A percentile compares a stretch with the other conserved stretches of the same genome.
phyloP scores from a whole-genome alignment of 2,888 invertebrate genomes.

The Drosophila lutescens region DNA sequence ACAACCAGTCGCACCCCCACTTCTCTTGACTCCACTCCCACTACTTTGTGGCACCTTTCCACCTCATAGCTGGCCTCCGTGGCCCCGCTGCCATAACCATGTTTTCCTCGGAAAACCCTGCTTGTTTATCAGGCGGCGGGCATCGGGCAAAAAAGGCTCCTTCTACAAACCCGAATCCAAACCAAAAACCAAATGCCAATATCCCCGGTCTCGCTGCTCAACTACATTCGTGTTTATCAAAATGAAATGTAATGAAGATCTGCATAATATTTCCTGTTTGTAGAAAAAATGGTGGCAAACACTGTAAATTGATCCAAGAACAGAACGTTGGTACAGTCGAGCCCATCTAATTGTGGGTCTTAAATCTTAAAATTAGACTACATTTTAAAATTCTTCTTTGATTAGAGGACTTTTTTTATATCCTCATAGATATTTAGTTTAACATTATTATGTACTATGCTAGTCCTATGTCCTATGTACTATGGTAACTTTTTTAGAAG shows the following conservation, averaged over 20 bases:
- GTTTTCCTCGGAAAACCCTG: constrained; percentile 37
- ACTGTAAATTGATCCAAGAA: constrained; percentile 3
- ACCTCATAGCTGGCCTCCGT: constrained; percentile 36
- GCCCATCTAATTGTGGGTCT: neutral
- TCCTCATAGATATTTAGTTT: too few relatives aligned
- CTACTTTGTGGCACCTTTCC: constrained; percentile 44
- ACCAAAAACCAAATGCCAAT: constrained; percentile 24
- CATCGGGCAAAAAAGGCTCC: constrained; percentile 25
- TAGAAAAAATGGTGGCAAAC: constrained; percentile 34
- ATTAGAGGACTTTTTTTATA: too few relatives aligned
- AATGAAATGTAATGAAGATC: constrained; percentile 46
- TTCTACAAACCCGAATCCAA: constrained; percentile 2
- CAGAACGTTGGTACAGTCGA: constrained; percentile 16
- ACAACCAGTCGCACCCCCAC: constrained; percentile 21
- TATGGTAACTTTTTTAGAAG: too few relatives aligned
- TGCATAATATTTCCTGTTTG: constrained; percentile 54
- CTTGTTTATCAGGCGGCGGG: constrained; percentile 46
- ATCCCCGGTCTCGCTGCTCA: constrained; percentile 1
- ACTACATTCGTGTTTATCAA: constrained; percentile 49
- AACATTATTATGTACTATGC: too few relatives aligned
- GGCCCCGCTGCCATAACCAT: constrained; percentile 44
- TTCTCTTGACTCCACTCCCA: constrained; percentile 9
- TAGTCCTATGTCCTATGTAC: too few relatives aligned
- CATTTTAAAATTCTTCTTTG: too few relatives aligned
- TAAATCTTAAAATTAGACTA: neutral